A percentile compares a stretch with the other conserved stretches of the same genome.
Evolutionary conservation across 2,113 vertebrate species (phyloP).

Genomic region (Australoheros scitulus): DNA sequence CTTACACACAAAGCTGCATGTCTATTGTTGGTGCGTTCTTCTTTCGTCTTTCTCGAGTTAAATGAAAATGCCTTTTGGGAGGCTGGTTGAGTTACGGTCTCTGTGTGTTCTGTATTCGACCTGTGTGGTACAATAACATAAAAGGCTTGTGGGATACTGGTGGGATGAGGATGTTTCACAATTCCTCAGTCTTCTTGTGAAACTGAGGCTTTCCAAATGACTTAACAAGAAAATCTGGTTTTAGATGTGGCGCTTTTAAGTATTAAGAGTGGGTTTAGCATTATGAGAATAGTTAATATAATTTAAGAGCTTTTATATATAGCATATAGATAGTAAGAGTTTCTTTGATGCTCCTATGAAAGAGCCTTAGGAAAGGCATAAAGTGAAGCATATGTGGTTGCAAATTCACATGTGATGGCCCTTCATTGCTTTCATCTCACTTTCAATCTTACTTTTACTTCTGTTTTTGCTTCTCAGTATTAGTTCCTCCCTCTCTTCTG

Average conservation of each 20-base stretch:
- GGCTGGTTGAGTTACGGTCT: constrained; percentile 28
- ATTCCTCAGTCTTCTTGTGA: constrained; percentile 39
- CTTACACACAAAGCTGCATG: constrained; percentile 33
- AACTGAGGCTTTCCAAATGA: constrained; percentile 22
- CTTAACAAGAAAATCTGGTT: background rate
- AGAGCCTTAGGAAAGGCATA: background rate
- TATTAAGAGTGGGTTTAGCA: background rate
- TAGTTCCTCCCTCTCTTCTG: constrained; percentile 39
- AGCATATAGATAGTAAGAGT: background rate
- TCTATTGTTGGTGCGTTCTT: constrained; percentile 25
- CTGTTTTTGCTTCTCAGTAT: constrained; percentile 27
- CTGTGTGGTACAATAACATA: constrained; percentile 29
- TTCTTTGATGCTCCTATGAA: background rate
- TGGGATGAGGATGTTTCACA: constrained; percentile 44
- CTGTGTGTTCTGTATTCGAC: constrained; percentile 15
- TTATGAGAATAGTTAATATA: background rate
- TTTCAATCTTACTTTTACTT: constrained; percentile 21
- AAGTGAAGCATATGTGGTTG: constrained; percentile 48
- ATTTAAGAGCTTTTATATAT: background rate
- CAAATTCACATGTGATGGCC: background rate
- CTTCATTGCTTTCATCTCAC: background rate
- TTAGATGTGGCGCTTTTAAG: background rate
- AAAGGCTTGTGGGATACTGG: constrained; percentile 39
- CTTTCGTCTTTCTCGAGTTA: constrained; percentile 27
- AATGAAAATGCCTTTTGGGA: constrained; percentile 43